Conservation (phyloP, 2,888 invertebrate genomes). For the Meteorus cinctellus region DNA sequence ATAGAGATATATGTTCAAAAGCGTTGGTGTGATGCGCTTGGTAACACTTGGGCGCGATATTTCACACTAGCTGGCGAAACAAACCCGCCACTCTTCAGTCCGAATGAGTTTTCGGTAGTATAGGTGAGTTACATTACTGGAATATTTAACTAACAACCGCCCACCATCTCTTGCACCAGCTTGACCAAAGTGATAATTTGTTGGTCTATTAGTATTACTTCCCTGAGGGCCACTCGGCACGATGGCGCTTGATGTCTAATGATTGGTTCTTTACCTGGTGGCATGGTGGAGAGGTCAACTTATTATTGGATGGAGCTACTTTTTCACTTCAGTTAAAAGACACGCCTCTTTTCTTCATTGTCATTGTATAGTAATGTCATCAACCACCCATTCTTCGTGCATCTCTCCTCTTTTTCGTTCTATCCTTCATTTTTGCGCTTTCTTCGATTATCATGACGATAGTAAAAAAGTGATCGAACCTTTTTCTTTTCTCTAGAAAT, state of each 20-base stretch:
- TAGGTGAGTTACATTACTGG: constrained; percentile 44
- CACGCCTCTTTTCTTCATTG: constrained; percentile 50
- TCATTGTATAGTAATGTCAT: constrained; percentile 43
- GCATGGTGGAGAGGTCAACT: constrained; percentile 25
- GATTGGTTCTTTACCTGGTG: constrained; percentile 48
- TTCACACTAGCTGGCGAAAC: constrained; percentile 71
- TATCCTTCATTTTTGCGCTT: background rate
- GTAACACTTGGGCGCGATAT: constrained; percentile 74
- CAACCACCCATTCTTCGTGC: constrained; percentile 23
- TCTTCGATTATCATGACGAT: constrained; percentile 6
- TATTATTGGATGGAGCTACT: constrained; percentile 46
- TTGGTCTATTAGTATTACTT: constrained; percentile 51
- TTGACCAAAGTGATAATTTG: constrained; percentile 47
- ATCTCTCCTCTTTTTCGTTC: constrained; percentile 13
- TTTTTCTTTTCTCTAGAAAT: no score
- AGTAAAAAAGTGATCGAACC: no score
- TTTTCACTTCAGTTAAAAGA: constrained; percentile 35
- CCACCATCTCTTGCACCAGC: constrained; percentile 37
- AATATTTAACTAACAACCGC: constrained; percentile 22
- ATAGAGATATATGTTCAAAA: constrained; percentile 25
- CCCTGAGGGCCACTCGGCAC: constrained; percentile 45
- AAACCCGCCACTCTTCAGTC: constrained; percentile 54
- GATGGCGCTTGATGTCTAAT: constrained; percentile 36
- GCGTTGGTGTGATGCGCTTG: constrained; percentile 54
- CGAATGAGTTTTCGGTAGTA: constrained; percentile 37